Evolutionary conservation across 2,797 vertebrate species (phyloP).

Genomic region (Galagoides demidoff): DNA sequence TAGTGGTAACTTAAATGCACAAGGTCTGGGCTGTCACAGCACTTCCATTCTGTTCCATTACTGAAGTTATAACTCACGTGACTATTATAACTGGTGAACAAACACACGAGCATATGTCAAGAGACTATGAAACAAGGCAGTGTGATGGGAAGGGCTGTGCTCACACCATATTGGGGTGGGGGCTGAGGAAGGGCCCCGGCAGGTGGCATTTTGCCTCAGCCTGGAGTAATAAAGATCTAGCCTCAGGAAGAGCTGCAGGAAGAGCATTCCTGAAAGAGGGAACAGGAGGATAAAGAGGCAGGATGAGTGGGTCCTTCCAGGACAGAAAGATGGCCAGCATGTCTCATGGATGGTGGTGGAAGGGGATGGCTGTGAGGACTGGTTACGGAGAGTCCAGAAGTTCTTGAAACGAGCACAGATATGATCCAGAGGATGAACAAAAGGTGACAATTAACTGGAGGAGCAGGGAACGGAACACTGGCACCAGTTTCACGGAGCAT

Average conservation of each 20-base stretch:
- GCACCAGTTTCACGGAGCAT: constrained; percentile 61
- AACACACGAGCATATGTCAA: background rate
- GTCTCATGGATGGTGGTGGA: background rate
- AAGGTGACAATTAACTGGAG: constrained; percentile 15
- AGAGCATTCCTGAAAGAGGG: background rate
- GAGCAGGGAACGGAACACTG: background rate
- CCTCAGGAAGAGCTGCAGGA: background rate
- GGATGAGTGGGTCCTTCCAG: background rate
- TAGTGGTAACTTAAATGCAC: background rate
- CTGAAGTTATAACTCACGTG: background rate
- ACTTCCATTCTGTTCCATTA: background rate
- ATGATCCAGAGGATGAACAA: background rate
- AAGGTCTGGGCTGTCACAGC: background rate
- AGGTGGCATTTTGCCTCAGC: background rate
- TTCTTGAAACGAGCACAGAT: background rate
- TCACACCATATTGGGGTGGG: background rate
- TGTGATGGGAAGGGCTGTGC: background rate
- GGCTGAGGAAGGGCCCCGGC: background rate
- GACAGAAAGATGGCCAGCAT: background rate
- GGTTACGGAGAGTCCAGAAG: background rate
- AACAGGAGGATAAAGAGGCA: background rate
- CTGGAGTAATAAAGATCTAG: background rate
- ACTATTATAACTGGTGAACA: background rate
- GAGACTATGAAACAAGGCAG: background rate
- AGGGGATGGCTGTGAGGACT: too few species aligned